Percentiles rank a stretch among this genome's conserved stretches.
These are phyloP conservation scores for Dione juno DNA, from an alignment of 2,888 invertebrate species.

Conservation along the genomic window DNA sequence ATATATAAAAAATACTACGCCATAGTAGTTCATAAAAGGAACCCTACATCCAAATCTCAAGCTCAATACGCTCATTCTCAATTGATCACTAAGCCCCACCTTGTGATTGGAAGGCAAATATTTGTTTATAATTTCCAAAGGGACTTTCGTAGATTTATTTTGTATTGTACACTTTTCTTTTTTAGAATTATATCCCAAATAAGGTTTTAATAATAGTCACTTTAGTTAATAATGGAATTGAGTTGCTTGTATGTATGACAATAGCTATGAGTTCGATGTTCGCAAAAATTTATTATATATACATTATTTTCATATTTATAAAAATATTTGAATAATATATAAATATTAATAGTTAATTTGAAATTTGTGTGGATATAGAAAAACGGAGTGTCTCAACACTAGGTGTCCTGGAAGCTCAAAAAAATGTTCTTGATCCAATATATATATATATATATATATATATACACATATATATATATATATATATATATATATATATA, in stretches of 20 bases:
- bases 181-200: neutral
- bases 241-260: neutral
- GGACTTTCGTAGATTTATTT: constrained; percentile 11
- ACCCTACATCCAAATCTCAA: neutral
- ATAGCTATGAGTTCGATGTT: too few species aligned
- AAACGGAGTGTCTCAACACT: too few species aligned
- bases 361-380: too few species aligned
- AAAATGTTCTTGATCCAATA: too few species aligned
- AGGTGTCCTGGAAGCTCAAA: too few species aligned
- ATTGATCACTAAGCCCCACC: constrained; percentile 11
- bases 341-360: too few species aligned
- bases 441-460: constrained; percentile 1
- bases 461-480: neutral
- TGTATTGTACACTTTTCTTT: neutral
- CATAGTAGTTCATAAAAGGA: too few species aligned
- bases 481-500: neutral
- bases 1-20: too few species aligned
- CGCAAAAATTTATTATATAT: neutral
- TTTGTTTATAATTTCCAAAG: constrained; percentile 23
- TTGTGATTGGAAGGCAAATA: constrained; percentile 19
- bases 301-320: too few species aligned
- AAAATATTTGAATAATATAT: too few species aligned
- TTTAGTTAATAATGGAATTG: neutral
- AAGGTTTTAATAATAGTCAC: too few species aligned
- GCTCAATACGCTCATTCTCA: neutral